Conservation (phyloP, 2,113 vertebrate species). For the Nycticebus coucang region DNA sequence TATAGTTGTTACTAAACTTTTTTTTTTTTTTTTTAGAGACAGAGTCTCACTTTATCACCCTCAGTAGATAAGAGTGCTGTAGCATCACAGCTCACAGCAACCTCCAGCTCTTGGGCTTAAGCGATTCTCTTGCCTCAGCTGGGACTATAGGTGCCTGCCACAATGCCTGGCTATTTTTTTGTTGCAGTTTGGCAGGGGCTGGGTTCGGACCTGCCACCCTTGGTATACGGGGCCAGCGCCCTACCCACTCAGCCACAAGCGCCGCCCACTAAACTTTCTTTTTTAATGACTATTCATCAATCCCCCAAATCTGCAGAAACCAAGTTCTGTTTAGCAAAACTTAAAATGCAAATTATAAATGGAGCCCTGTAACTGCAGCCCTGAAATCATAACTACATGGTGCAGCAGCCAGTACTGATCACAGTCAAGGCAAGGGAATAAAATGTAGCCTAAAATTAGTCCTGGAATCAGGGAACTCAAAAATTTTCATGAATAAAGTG, state of each 20-base stretch:
- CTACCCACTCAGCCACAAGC: no score
- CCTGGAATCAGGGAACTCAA: neutral
- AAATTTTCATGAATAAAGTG: neutral
- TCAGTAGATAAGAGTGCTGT: no score
- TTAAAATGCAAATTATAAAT: neutral
- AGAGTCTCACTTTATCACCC: no score
- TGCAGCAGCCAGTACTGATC: neutral
- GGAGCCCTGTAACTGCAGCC: neutral
- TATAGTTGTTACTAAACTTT: neutral
- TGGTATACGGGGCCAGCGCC: no score
- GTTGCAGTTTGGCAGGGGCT: no score
- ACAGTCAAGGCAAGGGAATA: neutral
- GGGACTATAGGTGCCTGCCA: no score
- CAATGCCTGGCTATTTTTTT: no score
- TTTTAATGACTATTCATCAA: neutral
- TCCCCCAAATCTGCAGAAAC: neutral
- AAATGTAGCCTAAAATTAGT: neutral
- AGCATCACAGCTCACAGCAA: no score
- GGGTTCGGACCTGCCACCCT: no score
- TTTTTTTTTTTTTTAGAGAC: neutral
- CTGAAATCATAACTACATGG: neutral
- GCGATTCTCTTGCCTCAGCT: no score
- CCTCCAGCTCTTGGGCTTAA: no score
- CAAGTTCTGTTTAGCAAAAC: neutral
- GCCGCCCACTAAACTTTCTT: neutral